phyloP scores from a whole-genome alignment of 2,797 vertebrate genomes.

The Tokudaia tokunoshimensis region DNA sequence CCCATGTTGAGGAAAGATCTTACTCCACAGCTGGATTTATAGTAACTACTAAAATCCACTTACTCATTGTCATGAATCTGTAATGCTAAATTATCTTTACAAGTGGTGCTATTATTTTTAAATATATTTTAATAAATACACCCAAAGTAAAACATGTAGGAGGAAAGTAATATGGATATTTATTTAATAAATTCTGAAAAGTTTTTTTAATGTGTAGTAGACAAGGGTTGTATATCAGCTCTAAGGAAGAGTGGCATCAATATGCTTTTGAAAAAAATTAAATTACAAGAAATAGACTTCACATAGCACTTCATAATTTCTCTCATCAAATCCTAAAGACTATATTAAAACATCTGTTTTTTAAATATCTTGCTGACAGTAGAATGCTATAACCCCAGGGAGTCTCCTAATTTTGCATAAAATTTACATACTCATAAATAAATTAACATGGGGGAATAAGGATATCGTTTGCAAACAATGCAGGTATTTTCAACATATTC shows the following conservation, averaged over 20 bases:
- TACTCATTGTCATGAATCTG: slow-evolving; percentile 90
- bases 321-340: slow-evolving; percentile 79
- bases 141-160: slow-evolving; percentile 69
- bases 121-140: slow-evolving; percentile 86
- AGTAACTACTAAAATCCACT: slow-evolving; percentile 91
- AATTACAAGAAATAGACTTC: slow-evolving; percentile 75
- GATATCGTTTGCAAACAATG: slow-evolving; percentile 60
- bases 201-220: slow-evolving; percentile 51
- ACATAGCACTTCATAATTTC: slow-evolving; percentile 81
- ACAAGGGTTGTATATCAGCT: slow-evolving; percentile 11
- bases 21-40: slow-evolving; percentile 86
- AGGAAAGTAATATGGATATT: not conserved
- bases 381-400: slow-evolving; percentile 75
- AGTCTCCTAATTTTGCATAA: slow-evolving; percentile 77
- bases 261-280: slow-evolving; percentile 69
- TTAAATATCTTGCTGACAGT: slow-evolving; percentile 81
- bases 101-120: slow-evolving; percentile 91
- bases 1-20: slow-evolving; percentile 88
- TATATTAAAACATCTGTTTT: slow-evolving; percentile 86
- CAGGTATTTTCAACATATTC: slow-evolving; percentile 30
- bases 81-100: slow-evolving; percentile 91
- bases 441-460: slow-evolving; percentile 67
- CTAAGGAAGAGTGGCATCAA: slow-evolving; percentile 62
- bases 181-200: slow-evolving; percentile 43
- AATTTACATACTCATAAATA: slow-evolving; percentile 83